These are phyloP conservation scores for Ispidina picta DNA, from an alignment of 2,797 vertebrate genomes.

Conservation along the genomic window DNA sequence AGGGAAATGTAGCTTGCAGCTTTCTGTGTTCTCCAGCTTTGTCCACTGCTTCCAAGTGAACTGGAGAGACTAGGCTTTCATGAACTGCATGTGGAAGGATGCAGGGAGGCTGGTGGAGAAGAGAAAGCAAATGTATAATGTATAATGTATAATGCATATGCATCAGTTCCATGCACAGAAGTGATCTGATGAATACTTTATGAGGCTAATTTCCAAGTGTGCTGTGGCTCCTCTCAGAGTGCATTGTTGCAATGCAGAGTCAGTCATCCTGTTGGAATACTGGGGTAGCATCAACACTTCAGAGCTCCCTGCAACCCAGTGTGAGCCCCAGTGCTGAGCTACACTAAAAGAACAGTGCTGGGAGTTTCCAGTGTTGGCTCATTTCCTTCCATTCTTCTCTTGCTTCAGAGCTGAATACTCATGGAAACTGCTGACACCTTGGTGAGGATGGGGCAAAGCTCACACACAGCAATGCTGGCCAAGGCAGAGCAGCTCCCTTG, in stretches of 20 bases:
- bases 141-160: conserved; percentile 25
- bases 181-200: conserved; percentile 32
- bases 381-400: background rate
- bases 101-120: background rate
- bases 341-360: background rate
- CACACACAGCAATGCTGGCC: background rate
- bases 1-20: background rate
- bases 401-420: background rate
- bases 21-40: background rate
- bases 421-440: background rate
- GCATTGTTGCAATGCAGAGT: background rate
- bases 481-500: background rate
- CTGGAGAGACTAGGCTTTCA: background rate
- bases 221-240: background rate
- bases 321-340: fast-evolving
- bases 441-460: too few relatives aligned
- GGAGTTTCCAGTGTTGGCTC: background rate
- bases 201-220: conserved; percentile 25
- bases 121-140: background rate
- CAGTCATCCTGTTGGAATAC: background rate
- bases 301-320: background rate
- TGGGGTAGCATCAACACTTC: background rate
- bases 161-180: conserved; percentile 3
- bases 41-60: background rate
- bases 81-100: background rate